Evolutionary conservation across 2,113 vertebrate genomes (phyloP).

Genomic region (Chrysemys picta): DNA sequence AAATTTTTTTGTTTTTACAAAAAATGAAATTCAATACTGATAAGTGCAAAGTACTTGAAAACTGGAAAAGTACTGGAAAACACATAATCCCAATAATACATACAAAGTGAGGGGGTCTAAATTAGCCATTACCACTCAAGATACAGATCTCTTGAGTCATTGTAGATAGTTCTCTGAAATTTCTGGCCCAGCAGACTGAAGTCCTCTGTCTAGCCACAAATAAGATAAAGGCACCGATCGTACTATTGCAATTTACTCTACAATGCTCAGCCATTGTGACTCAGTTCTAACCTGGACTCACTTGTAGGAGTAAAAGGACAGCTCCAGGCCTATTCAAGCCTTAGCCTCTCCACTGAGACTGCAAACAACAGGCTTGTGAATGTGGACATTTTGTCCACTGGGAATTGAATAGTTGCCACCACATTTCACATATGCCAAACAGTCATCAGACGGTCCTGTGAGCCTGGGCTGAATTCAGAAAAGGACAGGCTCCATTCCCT

Average conservation of each 20-base stretch:
- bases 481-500: neutral
- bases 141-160: neutral
- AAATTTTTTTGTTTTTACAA: too few species aligned
- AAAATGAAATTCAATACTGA: neutral
- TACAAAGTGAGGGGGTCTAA: neutral
- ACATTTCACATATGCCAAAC: neutral
- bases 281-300: neutral
- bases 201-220: too few species aligned
- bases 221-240: neutral
- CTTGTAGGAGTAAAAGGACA: neutral
- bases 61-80: neutral
- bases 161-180: neutral
- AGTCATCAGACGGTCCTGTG: neutral
- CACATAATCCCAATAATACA: too few species aligned
- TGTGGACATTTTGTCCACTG: neutral
- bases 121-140: neutral
- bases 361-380: neutral
- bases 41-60: neutral
- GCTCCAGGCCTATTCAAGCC: neutral
- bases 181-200: too few species aligned
- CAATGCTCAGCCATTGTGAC: neutral
- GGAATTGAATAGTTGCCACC: neutral
- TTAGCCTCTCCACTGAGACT: neutral
- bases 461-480: neutral
- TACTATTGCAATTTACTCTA: neutral